phyloP scores from a whole-genome alignment of 2,888 invertebrate species.

The Drosophila quinaria region DNA sequence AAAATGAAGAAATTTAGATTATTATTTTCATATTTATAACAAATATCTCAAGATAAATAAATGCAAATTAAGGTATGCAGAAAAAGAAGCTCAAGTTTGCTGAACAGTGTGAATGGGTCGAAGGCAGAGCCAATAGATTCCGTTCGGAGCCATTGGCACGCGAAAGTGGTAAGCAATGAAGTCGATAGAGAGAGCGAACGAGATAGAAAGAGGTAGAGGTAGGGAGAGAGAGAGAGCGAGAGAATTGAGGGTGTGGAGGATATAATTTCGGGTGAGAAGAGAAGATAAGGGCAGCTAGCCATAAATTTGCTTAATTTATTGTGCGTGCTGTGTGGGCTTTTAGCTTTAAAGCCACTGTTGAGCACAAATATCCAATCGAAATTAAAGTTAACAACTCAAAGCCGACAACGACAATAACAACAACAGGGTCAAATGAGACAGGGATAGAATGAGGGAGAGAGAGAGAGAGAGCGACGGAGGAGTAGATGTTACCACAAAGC shows the following conservation, averaged over 20 bases:
- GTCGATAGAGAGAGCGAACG: slow-evolving; percentile 6
- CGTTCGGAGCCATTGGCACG: slow-evolving; percentile 48
- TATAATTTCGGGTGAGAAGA: neutral
- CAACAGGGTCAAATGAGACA: slow-evolving; percentile 5
- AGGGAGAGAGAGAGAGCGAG: neutral
- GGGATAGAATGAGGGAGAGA: slow-evolving; percentile 2
- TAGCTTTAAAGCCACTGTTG: slow-evolving; percentile 56
- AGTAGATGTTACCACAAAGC: slow-evolving; percentile 37
- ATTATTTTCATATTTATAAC: neutral
- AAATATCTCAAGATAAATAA: neutral
- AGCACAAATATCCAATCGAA: slow-evolving; percentile 48
- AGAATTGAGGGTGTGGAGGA: neutral
- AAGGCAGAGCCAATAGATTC: slow-evolving; percentile 38
- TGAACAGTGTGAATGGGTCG: slow-evolving; percentile 32
- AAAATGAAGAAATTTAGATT: no score
- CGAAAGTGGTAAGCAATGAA: slow-evolving; percentile 60
- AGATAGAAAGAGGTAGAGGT: neutral
- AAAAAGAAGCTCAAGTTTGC: slow-evolving; percentile 19
- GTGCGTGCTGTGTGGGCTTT: slow-evolving; percentile 52
- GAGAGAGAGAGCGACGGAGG: neutral
- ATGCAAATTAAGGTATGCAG: neutral
- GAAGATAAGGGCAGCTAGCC: slow-evolving; percentile 17
- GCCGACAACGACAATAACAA: slow-evolving; percentile 8
- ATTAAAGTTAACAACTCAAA: slow-evolving; percentile 36
- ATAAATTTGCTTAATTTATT: slow-evolving; percentile 79